phyloP scores from a whole-genome alignment of 2,113 vertebrate genomes.

The Neoarius graeffei region DNA sequence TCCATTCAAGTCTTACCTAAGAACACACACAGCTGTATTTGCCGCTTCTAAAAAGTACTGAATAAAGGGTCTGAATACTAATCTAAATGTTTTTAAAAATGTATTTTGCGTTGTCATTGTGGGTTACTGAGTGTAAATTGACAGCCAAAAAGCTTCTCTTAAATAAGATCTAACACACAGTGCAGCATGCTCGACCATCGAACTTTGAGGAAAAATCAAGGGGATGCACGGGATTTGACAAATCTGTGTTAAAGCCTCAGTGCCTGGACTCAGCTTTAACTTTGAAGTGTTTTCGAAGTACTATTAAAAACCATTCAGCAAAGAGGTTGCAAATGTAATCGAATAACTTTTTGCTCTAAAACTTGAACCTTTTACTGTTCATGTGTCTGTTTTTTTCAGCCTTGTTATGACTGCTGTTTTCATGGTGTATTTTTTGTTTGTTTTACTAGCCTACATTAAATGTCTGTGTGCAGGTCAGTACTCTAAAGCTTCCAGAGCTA shows the following conservation, averaged over 20 bases:
- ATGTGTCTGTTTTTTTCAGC: slow-evolving; percentile 43
- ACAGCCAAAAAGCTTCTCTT: neutral
- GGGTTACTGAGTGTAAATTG: neutral
- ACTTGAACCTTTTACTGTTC: slow-evolving; percentile 22
- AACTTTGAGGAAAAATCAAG: neutral
- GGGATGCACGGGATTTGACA: neutral
- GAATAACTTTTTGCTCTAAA: slow-evolving; percentile 43
- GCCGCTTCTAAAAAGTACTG: neutral
- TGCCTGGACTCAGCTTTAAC: neutral
- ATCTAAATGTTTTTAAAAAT: too few relatives aligned
- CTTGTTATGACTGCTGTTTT: slow-evolving; percentile 83
- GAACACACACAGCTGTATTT: too few relatives aligned
- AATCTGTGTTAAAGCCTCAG: neutral
- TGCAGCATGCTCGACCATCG: neutral
- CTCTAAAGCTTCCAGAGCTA: slow-evolving; percentile 78
- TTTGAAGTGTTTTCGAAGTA: neutral
- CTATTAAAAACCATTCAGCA: neutral
- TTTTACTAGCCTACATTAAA: slow-evolving; percentile 99
- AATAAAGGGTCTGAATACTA: neutral
- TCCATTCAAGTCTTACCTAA: too few relatives aligned
- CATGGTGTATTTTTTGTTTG: slow-evolving; percentile 91
- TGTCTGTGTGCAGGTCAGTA: slow-evolving; percentile 99
- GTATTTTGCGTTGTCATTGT: neutral
- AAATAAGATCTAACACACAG: neutral
- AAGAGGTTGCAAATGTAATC: neutral